Base-by-base conservation (phyloP, 2,797 vertebrate species). In the Rhodeus uyekii region DNA sequence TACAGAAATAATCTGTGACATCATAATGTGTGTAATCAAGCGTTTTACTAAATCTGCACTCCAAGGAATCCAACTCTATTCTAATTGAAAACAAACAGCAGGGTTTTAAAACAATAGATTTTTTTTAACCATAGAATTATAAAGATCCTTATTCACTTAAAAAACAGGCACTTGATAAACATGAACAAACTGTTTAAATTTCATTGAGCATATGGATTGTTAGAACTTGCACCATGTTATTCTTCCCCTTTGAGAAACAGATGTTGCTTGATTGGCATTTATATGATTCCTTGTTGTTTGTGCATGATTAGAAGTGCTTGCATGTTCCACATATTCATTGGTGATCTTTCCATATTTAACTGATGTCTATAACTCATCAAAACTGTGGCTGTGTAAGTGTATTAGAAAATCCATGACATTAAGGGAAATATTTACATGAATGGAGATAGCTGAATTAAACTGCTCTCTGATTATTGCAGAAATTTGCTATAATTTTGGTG, bases 21-120 rank as follows among this genome's bases (percentile, higher is more conserved):
- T 82, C 72, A 67, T 82, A 67, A 82, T 44, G 50, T 75, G 82
- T 79, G 76, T 80, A 63, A 63, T 76, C 78, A 71, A 77, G 67
- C 48, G 69, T 61, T 80, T 84, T 44, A 34, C 74, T 16, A 53
- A 34, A 27, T 61, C 38, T 76, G 53, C 50, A 58, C 48, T 76
- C 80, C 18, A 32, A 74, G 24, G 68, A 80, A 73, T 80, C 29
- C 10, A 64, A 61, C 8, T 72, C 68, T 36, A 36, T 58, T 42
- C 2, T 55, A 58, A 79, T 7, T 22, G 48, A 79, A 27, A 38
- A 44, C 12, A 58, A 42, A 79, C 42, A 58, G 24, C 8, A 69
- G 48, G 8, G 24, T 60, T 78, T 58, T 19, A 48, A 48, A 48
- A 80, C n/a, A 61, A 8, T 42, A 72, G 2, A 8, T 2, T 13